These are phyloP conservation scores for Amblyteles armatorius DNA, from an alignment of 2,888 invertebrate species.

Conservation along the genomic window DNA sequence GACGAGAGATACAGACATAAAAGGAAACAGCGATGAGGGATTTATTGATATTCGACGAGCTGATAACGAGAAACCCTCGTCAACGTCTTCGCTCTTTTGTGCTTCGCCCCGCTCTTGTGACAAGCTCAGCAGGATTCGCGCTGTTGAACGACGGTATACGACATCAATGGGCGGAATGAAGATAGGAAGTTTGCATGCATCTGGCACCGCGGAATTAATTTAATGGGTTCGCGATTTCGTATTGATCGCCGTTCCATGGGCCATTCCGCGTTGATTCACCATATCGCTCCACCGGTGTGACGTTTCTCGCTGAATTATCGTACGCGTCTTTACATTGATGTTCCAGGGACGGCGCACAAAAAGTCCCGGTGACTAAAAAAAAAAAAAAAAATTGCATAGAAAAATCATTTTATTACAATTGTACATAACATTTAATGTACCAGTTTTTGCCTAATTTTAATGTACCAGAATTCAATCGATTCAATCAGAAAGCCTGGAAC, in stretches of 20 bases:
- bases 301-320: background rate
- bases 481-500: no score
- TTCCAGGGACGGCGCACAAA: background rate
- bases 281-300: background rate
- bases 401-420: background rate
- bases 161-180: background rate
- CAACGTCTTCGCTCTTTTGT: conserved; percentile 11
- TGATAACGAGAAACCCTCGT: background rate
- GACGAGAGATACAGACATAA: conserved; percentile 3
- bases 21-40: conserved; percentile 24
- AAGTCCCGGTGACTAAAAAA: background rate
- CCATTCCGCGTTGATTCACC: background rate
- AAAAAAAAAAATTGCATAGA: background rate
- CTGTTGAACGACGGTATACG: background rate
- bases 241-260: conserved; percentile 41
- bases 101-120: background rate
- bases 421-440: no score
- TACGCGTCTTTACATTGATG: background rate
- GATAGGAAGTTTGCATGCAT: conserved; percentile 26
- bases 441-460: no score
- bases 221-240: conserved; percentile 46
- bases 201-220: conserved; percentile 53
- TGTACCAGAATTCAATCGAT: no score
- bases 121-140: background rate
- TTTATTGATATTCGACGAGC: conserved; percentile 41